Conservation (phyloP, 2,888 invertebrate genomes). For the Craniophora ligustri region DNA sequence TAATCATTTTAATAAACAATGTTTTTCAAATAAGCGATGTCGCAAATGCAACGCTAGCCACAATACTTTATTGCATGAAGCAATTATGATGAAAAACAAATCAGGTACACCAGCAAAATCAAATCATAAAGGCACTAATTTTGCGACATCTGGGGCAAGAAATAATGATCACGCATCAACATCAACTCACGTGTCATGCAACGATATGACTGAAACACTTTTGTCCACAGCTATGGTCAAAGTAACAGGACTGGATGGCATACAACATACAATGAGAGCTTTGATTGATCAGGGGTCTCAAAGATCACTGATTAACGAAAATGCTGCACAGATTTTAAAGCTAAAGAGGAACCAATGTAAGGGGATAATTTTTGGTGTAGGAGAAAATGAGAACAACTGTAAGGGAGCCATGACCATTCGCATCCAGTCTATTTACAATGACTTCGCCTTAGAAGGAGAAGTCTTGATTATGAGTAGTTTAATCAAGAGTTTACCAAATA, state of each 20-base stretch:
- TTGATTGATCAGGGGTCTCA: neutral
- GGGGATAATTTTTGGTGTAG: neutral
- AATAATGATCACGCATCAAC: neutral
- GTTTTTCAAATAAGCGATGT: neutral
- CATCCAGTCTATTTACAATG: neutral
- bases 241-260: neutral
- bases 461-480: neutral
- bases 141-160: too few species aligned
- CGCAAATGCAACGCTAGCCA: neutral
- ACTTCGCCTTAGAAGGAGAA: neutral
- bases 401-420: neutral
- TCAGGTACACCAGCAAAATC: too few species aligned
- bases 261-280: neutral
- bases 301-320: neutral
- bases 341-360: neutral
- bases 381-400: neutral
- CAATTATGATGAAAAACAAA: neutral
- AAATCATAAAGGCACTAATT: too few species aligned
- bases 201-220: neutral
- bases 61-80: neutral
- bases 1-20: neutral
- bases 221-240: neutral
- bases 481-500: neutral
- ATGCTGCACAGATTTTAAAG: too few species aligned
- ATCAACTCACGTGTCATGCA: neutral